Conservation (phyloP, 1,140 invertebrate species). For the Saxidomus purpurata region DNA sequence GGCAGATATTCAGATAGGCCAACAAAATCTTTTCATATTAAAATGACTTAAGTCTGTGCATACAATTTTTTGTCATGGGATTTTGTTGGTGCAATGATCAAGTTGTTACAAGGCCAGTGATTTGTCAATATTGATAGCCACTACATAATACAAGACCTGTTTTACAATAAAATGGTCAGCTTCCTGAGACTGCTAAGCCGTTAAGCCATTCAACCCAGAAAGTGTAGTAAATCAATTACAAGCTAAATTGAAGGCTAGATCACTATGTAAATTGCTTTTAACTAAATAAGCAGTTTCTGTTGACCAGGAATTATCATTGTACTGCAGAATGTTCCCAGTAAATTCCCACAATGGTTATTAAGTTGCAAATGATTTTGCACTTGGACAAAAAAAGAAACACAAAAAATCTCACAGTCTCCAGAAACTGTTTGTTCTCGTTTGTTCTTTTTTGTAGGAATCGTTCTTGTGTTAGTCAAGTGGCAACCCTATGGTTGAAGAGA, state of each 20-base stretch:
- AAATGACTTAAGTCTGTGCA: too few species aligned
- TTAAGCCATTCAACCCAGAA: not conserved
- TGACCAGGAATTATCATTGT: not conserved
- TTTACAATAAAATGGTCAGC: not conserved
- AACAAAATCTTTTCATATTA: too few species aligned
- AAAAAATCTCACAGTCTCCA: not conserved
- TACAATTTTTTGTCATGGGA: not conserved
- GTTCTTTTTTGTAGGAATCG: too few species aligned
- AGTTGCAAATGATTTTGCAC: not conserved
- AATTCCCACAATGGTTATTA: not conserved
- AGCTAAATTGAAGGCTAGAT: not conserved
- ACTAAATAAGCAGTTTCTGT: slow-evolving; percentile 14
- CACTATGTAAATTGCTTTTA: slow-evolving; percentile 13
- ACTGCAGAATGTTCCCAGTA: not conserved
- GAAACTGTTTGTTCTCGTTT: not conserved
- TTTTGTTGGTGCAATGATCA: not conserved
- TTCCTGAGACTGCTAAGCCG: too few species aligned
- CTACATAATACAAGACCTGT: not conserved
- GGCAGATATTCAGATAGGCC: too few species aligned
- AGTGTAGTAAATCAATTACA: slow-evolving; percentile 20
- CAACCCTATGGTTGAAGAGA: too few species aligned
- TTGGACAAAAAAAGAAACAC: not conserved
- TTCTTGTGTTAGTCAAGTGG: too few species aligned
- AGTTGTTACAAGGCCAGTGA: not conserved
- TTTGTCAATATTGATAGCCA: slow-evolving; percentile 5